Base-by-base conservation (phyloP, 2,797 vertebrate genomes). In the Columba guinea region DNA sequence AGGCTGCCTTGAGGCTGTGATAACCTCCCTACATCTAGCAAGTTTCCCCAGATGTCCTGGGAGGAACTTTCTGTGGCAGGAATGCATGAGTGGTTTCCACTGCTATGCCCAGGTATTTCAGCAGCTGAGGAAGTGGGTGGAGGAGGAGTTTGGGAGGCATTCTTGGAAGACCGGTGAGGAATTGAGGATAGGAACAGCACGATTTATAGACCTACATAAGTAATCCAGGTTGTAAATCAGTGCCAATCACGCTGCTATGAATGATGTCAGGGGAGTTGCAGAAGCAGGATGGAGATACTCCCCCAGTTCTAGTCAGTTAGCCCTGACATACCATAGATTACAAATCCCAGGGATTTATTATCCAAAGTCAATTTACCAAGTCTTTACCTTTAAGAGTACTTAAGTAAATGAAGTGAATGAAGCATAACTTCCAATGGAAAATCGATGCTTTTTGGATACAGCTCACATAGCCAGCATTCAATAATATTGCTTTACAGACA, bases 341-440 rank as follows among this genome's bases (percentile, higher is more conserved):
- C 14, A 65, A 73, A 93, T 77, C 69, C 35, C 8, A 2, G 30
- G 58, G 58, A 49, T 67, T 93, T 90, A 34, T 76, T 64, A 55
- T 44, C 19, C 39, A n/a, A 85, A 82, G 62, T 60, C 2, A 82
- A 52, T 59, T 84, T 67, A 48, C 26, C 18, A 84, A 65, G 27
- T 59, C 53, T 87, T 73, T 82, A 10, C 39, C 86, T 95, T 65
- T 55, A 94, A 89, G 92, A 90, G 68, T 32, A 62, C 65, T 75
- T 59, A 62, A 46, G 44, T 67, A 95, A 90, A 93, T 13, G 4
- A 93, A 16, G 39, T 55, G 56, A 87, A 73, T 46, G 13, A 87
- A 76, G n/a, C 32, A 82, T 7, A 34, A 73, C 21, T 32, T 90
- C 30, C 76, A 73, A 35, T 8, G 30, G 49, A 69, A 78, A 96